A percentile compares a stretch with the other conserved stretches of the same genome.
phyloP scores from a whole-genome alignment of 2,888 invertebrate genomes.

The Parasteatoda lunata region DNA sequence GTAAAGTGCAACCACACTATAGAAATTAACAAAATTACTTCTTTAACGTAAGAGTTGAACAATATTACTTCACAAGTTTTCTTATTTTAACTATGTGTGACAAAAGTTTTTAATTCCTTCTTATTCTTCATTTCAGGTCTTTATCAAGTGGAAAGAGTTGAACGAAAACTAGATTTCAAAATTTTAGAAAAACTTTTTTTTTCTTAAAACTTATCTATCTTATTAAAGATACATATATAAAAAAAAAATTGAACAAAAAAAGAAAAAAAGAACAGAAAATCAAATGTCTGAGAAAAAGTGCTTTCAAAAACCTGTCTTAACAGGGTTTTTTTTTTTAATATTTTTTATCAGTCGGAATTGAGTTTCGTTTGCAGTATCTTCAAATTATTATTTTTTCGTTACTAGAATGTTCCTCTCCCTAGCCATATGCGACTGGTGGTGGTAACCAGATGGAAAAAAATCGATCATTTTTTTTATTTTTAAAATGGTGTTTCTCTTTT shows the following conservation, averaged over 20 bases:
- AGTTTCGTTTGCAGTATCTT: neutral
- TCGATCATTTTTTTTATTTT: constrained; percentile 10
- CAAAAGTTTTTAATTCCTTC: too few species aligned
- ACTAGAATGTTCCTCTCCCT: neutral
- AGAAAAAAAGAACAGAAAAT: neutral
- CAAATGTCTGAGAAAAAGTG: neutral
- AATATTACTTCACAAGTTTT: too few species aligned
- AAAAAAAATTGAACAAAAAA: too few species aligned
- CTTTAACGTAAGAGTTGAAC: too few species aligned
- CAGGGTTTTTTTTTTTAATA: neutral
- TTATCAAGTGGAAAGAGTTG: neutral
- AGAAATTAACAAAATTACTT: too few species aligned
- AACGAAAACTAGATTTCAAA: constrained; percentile 3
- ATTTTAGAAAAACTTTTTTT: neutral
- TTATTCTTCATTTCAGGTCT: too few species aligned
- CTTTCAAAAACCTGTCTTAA: neutral
- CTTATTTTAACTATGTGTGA: too few species aligned
- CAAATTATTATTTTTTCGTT: neutral
- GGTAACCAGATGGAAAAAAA: constrained; percentile 7
- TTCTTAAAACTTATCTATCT: neutral
- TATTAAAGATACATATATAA: neutral
- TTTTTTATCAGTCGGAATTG: neutral
- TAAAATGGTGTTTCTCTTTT: constrained; percentile 18
- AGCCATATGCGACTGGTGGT: neutral
- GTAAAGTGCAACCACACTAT: too few species aligned